phyloP scores from a whole-genome alignment of 2,113 vertebrate genomes.

The Oreotragus oreotragus region DNA sequence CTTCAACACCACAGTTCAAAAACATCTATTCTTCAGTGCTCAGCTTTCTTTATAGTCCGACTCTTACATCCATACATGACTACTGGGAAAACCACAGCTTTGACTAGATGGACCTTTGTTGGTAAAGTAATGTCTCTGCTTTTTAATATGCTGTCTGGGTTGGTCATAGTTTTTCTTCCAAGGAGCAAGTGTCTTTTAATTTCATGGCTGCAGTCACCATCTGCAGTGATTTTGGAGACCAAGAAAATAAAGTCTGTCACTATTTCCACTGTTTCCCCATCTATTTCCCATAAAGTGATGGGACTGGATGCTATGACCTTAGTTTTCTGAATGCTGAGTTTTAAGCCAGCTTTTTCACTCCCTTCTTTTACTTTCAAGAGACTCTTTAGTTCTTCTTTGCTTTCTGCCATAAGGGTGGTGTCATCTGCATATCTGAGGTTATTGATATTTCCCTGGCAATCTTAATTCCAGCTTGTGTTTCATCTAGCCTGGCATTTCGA shows the following conservation, averaged over 20 bases:
- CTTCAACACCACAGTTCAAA: no score
- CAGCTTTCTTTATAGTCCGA: no score
- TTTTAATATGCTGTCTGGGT: no score
- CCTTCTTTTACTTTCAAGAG: not conserved
- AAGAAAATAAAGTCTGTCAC: not conserved
- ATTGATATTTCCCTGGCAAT: not conserved
- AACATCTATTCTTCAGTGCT: no score
- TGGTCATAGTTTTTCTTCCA: no score
- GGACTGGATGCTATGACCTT: not conserved
- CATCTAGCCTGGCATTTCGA: rapidly evolving
- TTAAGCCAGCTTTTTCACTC: not conserved
- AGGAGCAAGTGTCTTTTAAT: no score
- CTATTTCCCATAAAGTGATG: not conserved
- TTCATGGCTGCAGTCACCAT: not conserved
- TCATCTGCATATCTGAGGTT: not conserved
- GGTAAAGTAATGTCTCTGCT: no score
- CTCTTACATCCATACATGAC: no score
- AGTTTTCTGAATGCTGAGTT: not conserved
- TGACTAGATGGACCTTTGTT: no score
- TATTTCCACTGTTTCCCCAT: not conserved
- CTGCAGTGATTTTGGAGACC: not conserved
- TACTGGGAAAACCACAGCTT: no score
- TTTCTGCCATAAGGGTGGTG: not conserved
- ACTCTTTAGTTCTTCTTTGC: not conserved
- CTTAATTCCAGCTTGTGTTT: not conserved